A percentile compares a stretch with the other conserved stretches of the same genome.
phyloP scores from a whole-genome alignment of 2,888 invertebrate species.

The Agrochola macilenta region DNA sequence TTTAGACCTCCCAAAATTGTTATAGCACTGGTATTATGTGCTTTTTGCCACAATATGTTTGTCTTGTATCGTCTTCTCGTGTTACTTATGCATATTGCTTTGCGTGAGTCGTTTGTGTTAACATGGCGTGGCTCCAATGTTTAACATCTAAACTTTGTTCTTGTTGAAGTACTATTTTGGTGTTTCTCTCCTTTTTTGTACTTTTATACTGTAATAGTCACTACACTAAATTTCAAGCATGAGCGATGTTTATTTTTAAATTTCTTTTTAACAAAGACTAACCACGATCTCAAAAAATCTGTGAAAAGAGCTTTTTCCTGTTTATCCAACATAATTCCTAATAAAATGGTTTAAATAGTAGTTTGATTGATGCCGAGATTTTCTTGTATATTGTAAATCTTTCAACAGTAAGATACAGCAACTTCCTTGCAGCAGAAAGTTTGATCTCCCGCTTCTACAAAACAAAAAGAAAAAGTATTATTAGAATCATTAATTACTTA shows the following conservation, averaged over 20 bases:
- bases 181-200: neutral
- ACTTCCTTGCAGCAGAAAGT: no score
- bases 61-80: constrained; percentile 58
- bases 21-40: constrained; percentile 72
- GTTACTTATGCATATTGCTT: constrained; percentile 62
- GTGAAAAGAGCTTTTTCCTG: no score
- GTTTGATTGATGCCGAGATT: neutral
- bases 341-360: neutral
- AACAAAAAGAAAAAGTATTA: neutral
- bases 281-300: neutral
- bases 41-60: constrained; percentile 71
- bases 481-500: no score
- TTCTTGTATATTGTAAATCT: neutral
- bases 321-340: neutral
- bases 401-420: neutral
- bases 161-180: constrained; percentile 27
- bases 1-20: constrained; percentile 79
- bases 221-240: neutral
- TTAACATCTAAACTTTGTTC: constrained; percentile 45
- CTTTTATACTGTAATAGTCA: neutral
- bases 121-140: constrained; percentile 52
- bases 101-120: constrained; percentile 56
- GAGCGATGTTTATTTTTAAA: neutral
- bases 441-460: no score
- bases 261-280: neutral